phyloP scores from a whole-genome alignment of 1,140 invertebrate species.

The Trichogramma pretiosum region DNA sequence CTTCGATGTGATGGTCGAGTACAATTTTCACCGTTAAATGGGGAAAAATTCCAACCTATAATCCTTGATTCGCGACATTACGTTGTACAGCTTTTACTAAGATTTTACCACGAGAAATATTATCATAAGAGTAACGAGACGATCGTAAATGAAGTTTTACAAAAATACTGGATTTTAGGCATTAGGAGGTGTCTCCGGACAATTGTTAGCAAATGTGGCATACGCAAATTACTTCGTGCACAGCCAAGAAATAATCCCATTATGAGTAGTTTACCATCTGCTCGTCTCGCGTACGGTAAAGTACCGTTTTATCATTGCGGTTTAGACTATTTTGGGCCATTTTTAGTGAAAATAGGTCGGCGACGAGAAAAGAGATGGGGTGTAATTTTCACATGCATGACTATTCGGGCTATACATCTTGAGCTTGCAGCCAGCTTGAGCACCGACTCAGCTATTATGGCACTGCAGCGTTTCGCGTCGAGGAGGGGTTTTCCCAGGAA shows the following conservation, averaged over 20 bases:
- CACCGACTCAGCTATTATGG: slow-evolving; percentile 22
- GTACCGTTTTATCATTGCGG: slow-evolving; percentile 26
- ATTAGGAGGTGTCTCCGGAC: slow-evolving; percentile 9
- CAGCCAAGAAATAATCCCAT: not conserved
- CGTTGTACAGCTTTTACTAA: slow-evolving; percentile 6
- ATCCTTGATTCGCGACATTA: slow-evolving; percentile 8
- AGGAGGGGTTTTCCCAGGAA: slow-evolving; percentile 10
- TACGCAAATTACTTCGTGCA: not conserved
- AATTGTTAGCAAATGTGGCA: not conserved
- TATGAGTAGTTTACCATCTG: slow-evolving; percentile 6
- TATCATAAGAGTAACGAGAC: slow-evolving; percentile 19
- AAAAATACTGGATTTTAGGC: slow-evolving; percentile 21
- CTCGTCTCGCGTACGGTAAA: slow-evolving; percentile 7
- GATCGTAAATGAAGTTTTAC: slow-evolving; percentile 22
- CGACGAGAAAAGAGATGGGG: slow-evolving; percentile 30
- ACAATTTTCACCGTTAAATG: not conserved
- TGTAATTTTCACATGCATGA: slow-evolving; percentile 29
- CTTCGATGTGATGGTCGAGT: not conserved
- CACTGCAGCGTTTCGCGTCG: slow-evolving; percentile 21
- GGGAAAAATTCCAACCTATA: not conserved
- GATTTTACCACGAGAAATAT: slow-evolving; percentile 15
- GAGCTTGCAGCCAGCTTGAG: slow-evolving; percentile 21
- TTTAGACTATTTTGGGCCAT: slow-evolving; percentile 30
- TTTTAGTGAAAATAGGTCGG: slow-evolving; percentile 23
- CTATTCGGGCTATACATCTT: slow-evolving; percentile 24